A percentile compares a stretch with the other conserved stretches of the same genome.
Conservation (phyloP, 2,888 invertebrate species). For the Leptinotarsa haldemani region DNA sequence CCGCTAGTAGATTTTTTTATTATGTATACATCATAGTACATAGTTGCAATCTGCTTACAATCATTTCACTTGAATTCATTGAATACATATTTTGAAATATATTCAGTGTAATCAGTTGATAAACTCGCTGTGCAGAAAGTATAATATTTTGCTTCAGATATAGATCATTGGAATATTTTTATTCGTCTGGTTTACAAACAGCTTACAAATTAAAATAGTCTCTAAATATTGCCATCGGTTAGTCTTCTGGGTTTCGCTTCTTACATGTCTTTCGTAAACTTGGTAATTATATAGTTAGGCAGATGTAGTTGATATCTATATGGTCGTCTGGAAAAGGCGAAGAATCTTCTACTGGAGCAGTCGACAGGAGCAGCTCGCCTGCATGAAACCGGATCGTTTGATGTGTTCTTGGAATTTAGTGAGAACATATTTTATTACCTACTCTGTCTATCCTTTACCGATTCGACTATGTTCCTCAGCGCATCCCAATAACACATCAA, state of each 20-base stretch:
- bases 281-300: background rate
- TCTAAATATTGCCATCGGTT: too few relatives aligned
- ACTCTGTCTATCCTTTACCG: slow-evolving; percentile 32
- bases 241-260: background rate
- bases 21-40: too few relatives aligned
- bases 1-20: too few relatives aligned
- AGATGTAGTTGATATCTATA: background rate
- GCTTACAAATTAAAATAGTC: too few relatives aligned
- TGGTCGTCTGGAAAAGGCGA: slow-evolving; percentile 6
- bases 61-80: too few relatives aligned
- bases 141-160: too few relatives aligned
- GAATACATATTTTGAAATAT: too few relatives aligned
- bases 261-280: background rate
- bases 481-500: slow-evolving; percentile 61
- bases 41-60: too few relatives aligned
- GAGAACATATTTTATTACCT: slow-evolving; percentile 29
- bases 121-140: too few relatives aligned
- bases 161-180: too few relatives aligned
- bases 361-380: slow-evolving; percentile 4
- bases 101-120: too few relatives aligned
- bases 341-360: slow-evolving; percentile 18
- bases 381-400: slow-evolving; percentile 50
- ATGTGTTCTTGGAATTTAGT: slow-evolving; percentile 59
- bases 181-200: too few relatives aligned
- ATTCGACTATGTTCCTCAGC: slow-evolving; percentile 36